Base-by-base conservation (phyloP, 2,797 vertebrate species). In the Sylvia borin region DNA sequence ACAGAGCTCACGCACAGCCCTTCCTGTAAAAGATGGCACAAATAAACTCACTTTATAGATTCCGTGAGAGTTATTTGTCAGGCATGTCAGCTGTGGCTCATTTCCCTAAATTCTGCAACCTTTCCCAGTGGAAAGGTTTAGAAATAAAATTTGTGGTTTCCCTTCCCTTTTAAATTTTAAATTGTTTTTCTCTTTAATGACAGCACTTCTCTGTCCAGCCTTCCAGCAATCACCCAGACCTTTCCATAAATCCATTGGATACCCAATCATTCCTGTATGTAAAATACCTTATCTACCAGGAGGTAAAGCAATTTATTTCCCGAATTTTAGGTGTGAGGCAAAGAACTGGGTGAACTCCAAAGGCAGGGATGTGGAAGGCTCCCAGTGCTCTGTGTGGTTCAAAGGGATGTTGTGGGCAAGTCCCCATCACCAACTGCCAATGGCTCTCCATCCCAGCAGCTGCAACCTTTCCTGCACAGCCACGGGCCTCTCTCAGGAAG, bases 1-100 rank as follows among this genome's bases (percentile, higher is more conserved):
- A 38, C 90, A 80, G 54, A 95, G 58, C 91, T 93, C 87, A 70
- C 18, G 1, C 84, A 58, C 80, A 92, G 82, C 68, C 74, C 79
- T 95, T 95, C 84, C 79, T 92, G 88, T 76, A 92, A 94, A 93
- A 92, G 86, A 95, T 88, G 85, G 85, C 94, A 95, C 87, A 92
- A 84, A 96, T 88, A 93, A 90, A 72, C 70, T 95, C 85, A 71
- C 67, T 94, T 86, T 88, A 86, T 43, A 60, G 67, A 91, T 95
- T 92, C 83, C 50, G 4, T 43, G 64, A 95, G 95, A 86, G 79
- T 76, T 93, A 64, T 90, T 91, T 96, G 45, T 94, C 92, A 85
- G 81, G 81, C 74, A 70, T 87, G 75, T 96, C 96, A 97, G 88
- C 96, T 95, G 94, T 1, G 2, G 47, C 80, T 96, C 92, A 96